Base-by-base conservation (phyloP, 2,113 vertebrate species). In the Dromiciops gliroides region DNA sequence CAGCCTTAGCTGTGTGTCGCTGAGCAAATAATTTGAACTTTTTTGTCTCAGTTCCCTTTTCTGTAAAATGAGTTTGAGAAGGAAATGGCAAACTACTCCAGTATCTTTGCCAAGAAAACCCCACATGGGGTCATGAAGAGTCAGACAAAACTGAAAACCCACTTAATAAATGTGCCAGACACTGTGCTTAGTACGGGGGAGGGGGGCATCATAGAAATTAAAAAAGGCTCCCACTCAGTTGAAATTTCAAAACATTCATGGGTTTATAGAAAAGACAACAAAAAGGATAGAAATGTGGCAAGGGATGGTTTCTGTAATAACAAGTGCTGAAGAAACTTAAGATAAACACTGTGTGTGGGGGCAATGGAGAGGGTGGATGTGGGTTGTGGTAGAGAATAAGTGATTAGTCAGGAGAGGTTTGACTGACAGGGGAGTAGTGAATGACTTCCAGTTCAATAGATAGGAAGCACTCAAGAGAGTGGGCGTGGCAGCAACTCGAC, bases 371-470 rank as follows among this genome's bases (percentile, higher is more conserved):
- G 48, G 22, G 22, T 50, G 6, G 44, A 5, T 91, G 31, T 75
- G 89, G 48, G 23, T 67, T 90, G 48, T 49, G 26, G 31, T 94
- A 47, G 2, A 89, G 26, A 90, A 53, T 52, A 67, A 93, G 56
- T 95, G 89, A 91, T 52, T 93, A 50, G 23, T 96, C 92, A 26
- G 26, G n/a, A 94, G 95, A 16, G 31, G 56, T 94, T 94, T 89
- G 75, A 93, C 11, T 90, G 94, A 91, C n/a, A 90, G 24, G 50
- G 89, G 44, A 94, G 19, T 51, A 28, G 89, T 0, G 2, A 95
- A 50, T 31, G 26, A 91, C 89, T 95, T 96, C 23, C 11, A 51
- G 51, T 67, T 96, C 53, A 90, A 10, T 89, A 92, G 10, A 91
- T 56, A 31, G 51, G 89, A 97, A 89, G 37, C 60, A 0, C 90